These are phyloP conservation scores for Cybosia mesomella DNA, from an alignment of 2,888 invertebrate genomes.

Conservation along the genomic window DNA sequence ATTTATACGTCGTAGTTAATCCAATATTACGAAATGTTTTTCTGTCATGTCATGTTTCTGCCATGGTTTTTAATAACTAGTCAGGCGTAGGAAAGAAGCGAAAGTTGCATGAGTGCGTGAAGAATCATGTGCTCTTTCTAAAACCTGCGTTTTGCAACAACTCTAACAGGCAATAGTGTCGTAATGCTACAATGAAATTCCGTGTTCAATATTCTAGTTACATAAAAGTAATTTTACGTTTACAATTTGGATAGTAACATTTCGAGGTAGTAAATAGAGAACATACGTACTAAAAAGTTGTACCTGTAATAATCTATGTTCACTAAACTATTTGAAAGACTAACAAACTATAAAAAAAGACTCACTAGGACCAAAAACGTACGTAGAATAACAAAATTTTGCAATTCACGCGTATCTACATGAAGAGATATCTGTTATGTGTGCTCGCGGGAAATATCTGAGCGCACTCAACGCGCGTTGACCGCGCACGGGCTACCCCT, in stretches of 20 bases:
- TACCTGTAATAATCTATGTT: constrained; percentile 9
- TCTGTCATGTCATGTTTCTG: constrained; percentile 51
- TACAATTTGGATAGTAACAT: neutral
- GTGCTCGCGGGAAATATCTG: constrained; percentile 63
- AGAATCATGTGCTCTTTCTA: constrained; percentile 59
- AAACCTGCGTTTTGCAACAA: constrained; percentile 60
- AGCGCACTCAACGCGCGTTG: constrained; percentile 70
- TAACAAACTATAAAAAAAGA: constrained; percentile 14
- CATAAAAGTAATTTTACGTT: constrained; percentile 41
- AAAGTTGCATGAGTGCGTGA: constrained; percentile 68
- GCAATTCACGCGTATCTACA: constrained; percentile 48
- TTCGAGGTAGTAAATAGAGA: neutral
- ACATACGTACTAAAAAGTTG: neutral
- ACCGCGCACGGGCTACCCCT: constrained; percentile 83
- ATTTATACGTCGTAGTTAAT: constrained; percentile 39
- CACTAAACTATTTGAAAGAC: constrained; percentile 20
- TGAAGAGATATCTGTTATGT: constrained; percentile 63
- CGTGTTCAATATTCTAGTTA: constrained; percentile 52
- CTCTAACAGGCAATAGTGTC: constrained; percentile 48
- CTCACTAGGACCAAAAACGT: constrained; percentile 41
- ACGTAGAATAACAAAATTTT: constrained; percentile 47
- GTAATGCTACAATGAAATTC: constrained; percentile 50
- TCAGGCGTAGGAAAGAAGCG: constrained; percentile 69
- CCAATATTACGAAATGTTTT: constrained; percentile 49
- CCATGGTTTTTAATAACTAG: constrained; percentile 54